Conservation (phyloP, 2,888 invertebrate species). For the Ophraella communa region DNA sequence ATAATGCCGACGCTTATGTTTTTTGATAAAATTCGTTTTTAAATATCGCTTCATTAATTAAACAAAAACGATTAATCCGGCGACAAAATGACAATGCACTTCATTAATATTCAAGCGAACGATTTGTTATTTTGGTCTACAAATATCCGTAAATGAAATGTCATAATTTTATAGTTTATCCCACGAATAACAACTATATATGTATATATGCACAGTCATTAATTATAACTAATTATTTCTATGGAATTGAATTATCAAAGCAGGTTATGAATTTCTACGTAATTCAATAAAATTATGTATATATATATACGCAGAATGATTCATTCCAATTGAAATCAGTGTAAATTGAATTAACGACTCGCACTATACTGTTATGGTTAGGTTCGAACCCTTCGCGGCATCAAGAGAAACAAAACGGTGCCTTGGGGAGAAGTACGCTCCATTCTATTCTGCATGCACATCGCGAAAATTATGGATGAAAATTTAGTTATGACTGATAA, state of each 20-base stretch:
- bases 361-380: slow-evolving; percentile 30
- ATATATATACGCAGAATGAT: slow-evolving; percentile 33
- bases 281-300: slow-evolving; percentile 36
- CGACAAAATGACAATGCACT: not conserved
- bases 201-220: slow-evolving; percentile 21
- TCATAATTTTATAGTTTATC: slow-evolving; percentile 23
- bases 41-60: too few species aligned
- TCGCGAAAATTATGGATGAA: slow-evolving; percentile 15
- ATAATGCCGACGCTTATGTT: too few species aligned
- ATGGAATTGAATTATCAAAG: slow-evolving; percentile 35
- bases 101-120: slow-evolving; percentile 1
- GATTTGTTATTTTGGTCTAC: not conserved
- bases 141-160: slow-evolving; percentile 16
- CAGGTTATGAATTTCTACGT: slow-evolving; percentile 26
- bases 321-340: slow-evolving; percentile 40
- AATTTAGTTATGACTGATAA: slow-evolving; percentile 20
- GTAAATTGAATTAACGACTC: slow-evolving; percentile 40
- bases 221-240: slow-evolving; percentile 33
- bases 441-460: slow-evolving; percentile 15
- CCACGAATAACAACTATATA: slow-evolving; percentile 18
- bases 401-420: slow-evolving; percentile 20
- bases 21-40: too few species aligned
- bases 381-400: slow-evolving; percentile 21
- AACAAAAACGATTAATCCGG: not conserved
- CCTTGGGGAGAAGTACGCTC: slow-evolving; percentile 15